A percentile compares a stretch with the other conserved stretches of the same genome.
phyloP scores from a whole-genome alignment of 2,888 invertebrate genomes.

The Cheilosia scutellata region DNA sequence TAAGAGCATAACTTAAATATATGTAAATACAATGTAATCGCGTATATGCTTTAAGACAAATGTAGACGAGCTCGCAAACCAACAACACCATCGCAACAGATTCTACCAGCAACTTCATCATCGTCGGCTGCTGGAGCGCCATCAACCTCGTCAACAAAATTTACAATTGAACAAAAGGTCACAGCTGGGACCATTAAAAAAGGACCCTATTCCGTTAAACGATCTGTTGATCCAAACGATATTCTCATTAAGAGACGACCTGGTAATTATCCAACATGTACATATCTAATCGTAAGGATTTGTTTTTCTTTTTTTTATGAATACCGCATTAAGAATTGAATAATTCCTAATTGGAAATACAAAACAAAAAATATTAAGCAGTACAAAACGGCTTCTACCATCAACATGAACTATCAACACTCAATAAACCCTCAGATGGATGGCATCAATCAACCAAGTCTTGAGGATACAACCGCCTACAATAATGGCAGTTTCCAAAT shows the following conservation, averaged over 20 bases:
- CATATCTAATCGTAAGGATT: constrained; percentile 7
- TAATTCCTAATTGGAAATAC: background rate
- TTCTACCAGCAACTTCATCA: constrained; percentile 43
- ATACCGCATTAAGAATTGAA: background rate
- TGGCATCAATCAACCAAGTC: constrained; percentile 1
- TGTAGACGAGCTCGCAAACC: constrained; percentile 32
- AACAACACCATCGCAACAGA: constrained; percentile 45
- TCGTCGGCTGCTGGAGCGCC: background rate
- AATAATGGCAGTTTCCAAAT: background rate
- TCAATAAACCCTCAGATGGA: background rate
- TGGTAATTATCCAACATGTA: constrained; percentile 77
- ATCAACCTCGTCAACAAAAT: constrained; percentile 68
- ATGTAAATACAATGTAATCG: background rate
- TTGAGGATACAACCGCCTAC: too few species aligned
- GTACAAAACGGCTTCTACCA: constrained; percentile 1
- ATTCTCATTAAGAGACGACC: constrained; percentile 78
- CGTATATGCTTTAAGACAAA: constrained; percentile 33
- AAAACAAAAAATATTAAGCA: background rate
- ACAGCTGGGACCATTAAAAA: constrained; percentile 73
- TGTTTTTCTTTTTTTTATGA: background rate
- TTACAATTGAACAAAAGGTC: constrained; percentile 77
- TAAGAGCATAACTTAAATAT: background rate
- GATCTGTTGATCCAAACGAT: constrained; percentile 77
- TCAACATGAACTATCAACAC: constrained; percentile 22
- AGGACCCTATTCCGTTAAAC: constrained; percentile 77